Conservation (phyloP, 2,797 vertebrate species). For the Otus scops region DNA sequence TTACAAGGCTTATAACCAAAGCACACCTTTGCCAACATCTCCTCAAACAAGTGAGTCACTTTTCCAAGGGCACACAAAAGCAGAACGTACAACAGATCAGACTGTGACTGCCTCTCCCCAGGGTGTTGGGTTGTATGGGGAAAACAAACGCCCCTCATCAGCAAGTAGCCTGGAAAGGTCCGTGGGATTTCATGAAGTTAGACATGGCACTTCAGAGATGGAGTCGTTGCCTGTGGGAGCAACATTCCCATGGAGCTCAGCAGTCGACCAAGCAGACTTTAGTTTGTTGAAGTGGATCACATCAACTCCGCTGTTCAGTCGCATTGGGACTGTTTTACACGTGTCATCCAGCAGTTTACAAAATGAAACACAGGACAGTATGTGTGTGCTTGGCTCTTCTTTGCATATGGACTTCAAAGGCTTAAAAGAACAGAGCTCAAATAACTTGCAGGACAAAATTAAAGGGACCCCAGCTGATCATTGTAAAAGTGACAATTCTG, state of each 20-base stretch:
- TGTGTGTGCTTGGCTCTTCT: conserved; percentile 58
- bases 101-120: not conserved
- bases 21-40: not conserved
- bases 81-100: not conserved
- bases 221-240: not conserved
- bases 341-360: conserved; percentile 71
- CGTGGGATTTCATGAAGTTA: conserved; percentile 64
- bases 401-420: conserved; percentile 57
- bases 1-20: not conserved
- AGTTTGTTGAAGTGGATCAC: conserved; percentile 78
- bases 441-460: conserved; percentile 50
- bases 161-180: conserved; percentile 49
- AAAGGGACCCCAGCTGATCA: not conserved
- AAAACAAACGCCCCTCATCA: conserved; percentile 1
- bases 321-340: conserved; percentile 72
- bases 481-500: conserved; percentile 66
- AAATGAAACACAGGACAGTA: conserved; percentile 52
- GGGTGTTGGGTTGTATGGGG: conserved; percentile 19
- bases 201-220: not conserved
- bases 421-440: conserved; percentile 49
- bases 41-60: not conserved
- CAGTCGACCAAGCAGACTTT: conserved; percentile 57
- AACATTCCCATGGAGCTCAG: conserved; percentile 26
- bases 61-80: conserved; percentile 11
- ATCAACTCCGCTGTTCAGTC: conserved; percentile 79